Conservation (phyloP, 2,113 vertebrate genomes). For the Nesoenas mayeri region DNA sequence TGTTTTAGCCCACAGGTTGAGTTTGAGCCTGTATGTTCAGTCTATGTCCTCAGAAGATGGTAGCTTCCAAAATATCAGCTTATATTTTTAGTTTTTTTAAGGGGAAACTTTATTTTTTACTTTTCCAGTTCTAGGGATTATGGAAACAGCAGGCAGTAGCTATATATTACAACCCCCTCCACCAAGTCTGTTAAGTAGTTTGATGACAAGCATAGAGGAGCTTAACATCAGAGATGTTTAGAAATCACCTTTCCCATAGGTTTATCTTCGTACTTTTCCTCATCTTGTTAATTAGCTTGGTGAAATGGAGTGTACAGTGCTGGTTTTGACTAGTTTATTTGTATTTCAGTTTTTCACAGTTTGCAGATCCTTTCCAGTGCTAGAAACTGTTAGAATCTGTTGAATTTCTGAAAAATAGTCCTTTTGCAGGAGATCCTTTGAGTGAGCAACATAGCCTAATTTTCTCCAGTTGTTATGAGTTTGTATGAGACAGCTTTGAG, state of each 20-base stretch:
- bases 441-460: neutral
- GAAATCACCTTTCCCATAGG: neutral
- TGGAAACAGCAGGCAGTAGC: neutral
- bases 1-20: neutral
- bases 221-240: neutral
- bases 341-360: neutral
- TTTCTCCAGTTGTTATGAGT: neutral
- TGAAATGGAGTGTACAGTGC: neutral
- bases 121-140: neutral
- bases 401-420: neutral
- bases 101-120: neutral
- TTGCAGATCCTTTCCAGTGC: neutral
- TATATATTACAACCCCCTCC: neutral
- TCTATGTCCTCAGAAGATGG: neutral
- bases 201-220: neutral
- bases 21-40: neutral
- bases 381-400: neutral
- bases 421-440: neutral
- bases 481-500: neutral
- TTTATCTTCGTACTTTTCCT: neutral
- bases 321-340: neutral
- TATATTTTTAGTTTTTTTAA: neutral
- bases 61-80: neutral
- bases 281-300: neutral
- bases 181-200: neutral